Conservation (phyloP, 2,797 vertebrate species). For the Chelon auratus region DNA sequence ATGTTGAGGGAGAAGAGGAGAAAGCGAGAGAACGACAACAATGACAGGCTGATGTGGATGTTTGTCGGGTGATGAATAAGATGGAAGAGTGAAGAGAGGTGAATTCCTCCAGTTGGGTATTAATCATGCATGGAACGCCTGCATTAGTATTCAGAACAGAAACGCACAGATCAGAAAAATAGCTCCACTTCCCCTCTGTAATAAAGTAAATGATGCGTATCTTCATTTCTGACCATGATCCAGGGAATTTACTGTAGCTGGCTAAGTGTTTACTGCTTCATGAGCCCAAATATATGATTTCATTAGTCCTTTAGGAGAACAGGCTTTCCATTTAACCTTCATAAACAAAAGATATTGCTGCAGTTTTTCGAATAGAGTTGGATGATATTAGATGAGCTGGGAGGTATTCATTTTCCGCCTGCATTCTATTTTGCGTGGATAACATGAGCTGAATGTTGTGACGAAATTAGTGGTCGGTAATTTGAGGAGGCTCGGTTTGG, state of each 20-base stretch:
- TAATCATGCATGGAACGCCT: constrained; percentile 49
- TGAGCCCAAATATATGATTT: constrained; percentile 54
- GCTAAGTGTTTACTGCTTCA: constrained; percentile 50
- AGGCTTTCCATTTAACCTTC: constrained; percentile 49
- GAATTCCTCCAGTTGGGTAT: constrained; percentile 37
- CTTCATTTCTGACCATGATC: constrained; percentile 50
- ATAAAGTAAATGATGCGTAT: constrained; percentile 64
- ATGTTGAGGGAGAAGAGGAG: constrained; percentile 20
- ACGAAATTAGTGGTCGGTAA: constrained; percentile 22
- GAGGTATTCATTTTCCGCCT: constrained; percentile 36
- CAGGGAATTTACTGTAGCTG: constrained; percentile 42
- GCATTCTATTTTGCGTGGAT: constrained; percentile 22
- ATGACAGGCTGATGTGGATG: constrained; percentile 53
- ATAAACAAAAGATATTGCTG: constrained; percentile 52
- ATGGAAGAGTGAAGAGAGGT: constrained; percentile 32
- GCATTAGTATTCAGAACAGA: constrained; percentile 56
- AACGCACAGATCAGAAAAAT: constrained; percentile 37
- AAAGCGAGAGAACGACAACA: constrained; percentile 9
- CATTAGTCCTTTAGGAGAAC: constrained; percentile 57
- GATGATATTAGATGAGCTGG: constrained; percentile 22
- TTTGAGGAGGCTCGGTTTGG: constrained; percentile 4
- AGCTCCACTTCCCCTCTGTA: constrained; percentile 31
- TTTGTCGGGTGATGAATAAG: constrained; percentile 54
- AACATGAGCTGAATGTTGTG: constrained; percentile 31
- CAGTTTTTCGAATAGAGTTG: constrained; percentile 41